Evolutionary conservation across 2,888 invertebrate species (phyloP), one percentile per base, ranked within the genome.

Genomic region (Drosophila rellima): DNA sequence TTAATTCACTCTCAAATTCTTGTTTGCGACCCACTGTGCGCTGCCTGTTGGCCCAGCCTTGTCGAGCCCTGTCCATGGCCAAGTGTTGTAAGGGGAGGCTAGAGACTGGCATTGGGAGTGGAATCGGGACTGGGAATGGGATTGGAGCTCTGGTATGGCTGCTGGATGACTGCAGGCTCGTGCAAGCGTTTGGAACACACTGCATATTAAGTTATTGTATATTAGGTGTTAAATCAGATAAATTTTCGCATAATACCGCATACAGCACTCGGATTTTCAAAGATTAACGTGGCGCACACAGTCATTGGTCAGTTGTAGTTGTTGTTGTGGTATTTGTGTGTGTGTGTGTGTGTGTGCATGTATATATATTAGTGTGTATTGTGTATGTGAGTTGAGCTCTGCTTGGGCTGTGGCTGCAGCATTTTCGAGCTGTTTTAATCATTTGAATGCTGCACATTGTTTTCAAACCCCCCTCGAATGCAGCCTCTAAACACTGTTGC

Each of bases 211-310:
- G 92, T 92, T 93, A 93, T 93, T 92, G 92, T 93, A 93, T 93
- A 93, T 93, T 93, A 93, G 93, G 93, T 93, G 93, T 93, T 93
- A 93, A 93, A 93, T 93, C 93, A 93, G 93, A 93, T 93, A 93
- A 93, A 93, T 92, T 92, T 92, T 92, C 92, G 92, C 92, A 92
- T 92, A 92, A 92, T 92, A 92, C 92, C 92, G 92, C 92, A 92
- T 92, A 91, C 92, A 92, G 91, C 92, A 91, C 92, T 92, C 91
- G 92, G 92, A 92, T 92, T 92, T 92, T 91, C 90, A 89, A 90
- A 92, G 92, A 92, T 92, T 92, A 92, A 92, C 92, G 92, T 87
- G 80, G 74, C 75, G 77, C 79, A 77, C 82, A 79, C 80, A 82
- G 74, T 80, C 68, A 70, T 70, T 79, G 83, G 78, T 68, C 73